These are phyloP conservation scores for Tenrec ecaudatus DNA, from an alignment of 2,113 vertebrate genomes.

Conservation along the genomic window DNA sequence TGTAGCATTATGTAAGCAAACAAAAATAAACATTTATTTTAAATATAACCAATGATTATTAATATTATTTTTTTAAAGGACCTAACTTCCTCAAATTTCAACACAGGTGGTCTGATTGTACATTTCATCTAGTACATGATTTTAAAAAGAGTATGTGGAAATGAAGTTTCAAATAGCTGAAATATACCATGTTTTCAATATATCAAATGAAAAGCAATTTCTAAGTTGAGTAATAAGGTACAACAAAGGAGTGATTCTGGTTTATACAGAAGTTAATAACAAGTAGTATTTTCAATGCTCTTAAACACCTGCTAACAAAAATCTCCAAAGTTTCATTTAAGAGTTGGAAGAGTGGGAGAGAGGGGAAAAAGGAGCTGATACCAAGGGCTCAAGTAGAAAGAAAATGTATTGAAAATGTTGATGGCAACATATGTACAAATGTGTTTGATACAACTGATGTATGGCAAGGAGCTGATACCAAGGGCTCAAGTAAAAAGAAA, in stretches of 20 bases:
- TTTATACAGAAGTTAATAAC: slow-evolving; percentile 86
- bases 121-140: slow-evolving; percentile 78
- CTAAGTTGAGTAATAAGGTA: slow-evolving; percentile 89
- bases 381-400: too few relatives aligned
- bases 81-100: slow-evolving; percentile 83
- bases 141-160: slow-evolving; percentile 82
- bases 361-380: too few relatives aligned
- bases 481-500: too few relatives aligned
- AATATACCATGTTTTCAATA: slow-evolving; percentile 85
- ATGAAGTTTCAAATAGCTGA: slow-evolving; percentile 85
- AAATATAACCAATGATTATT: slow-evolving; percentile 80
- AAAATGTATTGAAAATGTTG: too few relatives aligned
- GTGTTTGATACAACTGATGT: too few relatives aligned
- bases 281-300: slow-evolving; percentile 88
- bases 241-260: slow-evolving; percentile 87
- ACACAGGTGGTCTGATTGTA: slow-evolving; percentile 83
- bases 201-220: slow-evolving; percentile 84
- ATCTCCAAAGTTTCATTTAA: slow-evolving; percentile 85
- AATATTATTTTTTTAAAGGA: slow-evolving; percentile 69
- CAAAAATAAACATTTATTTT: slow-evolving; percentile 73
- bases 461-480: too few relatives aligned
- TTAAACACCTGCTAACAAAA: slow-evolving; percentile 85
- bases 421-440: too few relatives aligned
- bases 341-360: too few relatives aligned
- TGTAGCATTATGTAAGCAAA: slow-evolving; percentile 70